A percentile compares a stretch with the other conserved stretches of the same genome.
These are phyloP conservation scores for Diplazon laetatorius DNA, from an alignment of 2,888 invertebrate species.

Conservation along the genomic window DNA sequence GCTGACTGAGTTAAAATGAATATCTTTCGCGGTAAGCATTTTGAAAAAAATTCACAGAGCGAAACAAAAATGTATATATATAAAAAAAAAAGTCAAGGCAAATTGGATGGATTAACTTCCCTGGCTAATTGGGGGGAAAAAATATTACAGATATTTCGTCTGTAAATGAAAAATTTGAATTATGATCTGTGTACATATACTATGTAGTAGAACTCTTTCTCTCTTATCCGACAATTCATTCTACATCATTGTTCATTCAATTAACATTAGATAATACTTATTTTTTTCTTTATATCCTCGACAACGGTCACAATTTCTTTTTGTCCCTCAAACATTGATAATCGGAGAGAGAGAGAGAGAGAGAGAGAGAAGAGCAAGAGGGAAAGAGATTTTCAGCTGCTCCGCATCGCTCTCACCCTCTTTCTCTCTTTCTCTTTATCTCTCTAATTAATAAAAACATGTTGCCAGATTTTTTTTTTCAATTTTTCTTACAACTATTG, in stretches of 20 bases:
- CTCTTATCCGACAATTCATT: conserved; percentile 45
- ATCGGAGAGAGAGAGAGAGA: conserved; percentile 13
- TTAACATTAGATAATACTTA: conserved; percentile 64
- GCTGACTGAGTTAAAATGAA: conserved; percentile 30
- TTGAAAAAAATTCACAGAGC: conserved; percentile 29
- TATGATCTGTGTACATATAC: conserved; percentile 15
- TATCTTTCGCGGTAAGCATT: conserved; percentile 15
- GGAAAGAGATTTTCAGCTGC: conserved; percentile 1
- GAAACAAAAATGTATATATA: conserved; percentile 8
- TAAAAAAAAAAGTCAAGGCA: conserved; percentile 1
- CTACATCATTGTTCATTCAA: conserved; percentile 57
- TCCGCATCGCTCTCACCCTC: conserved; percentile 24
- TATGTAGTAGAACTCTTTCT: conserved; percentile 43
- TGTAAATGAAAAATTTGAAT: conserved; percentile 18
- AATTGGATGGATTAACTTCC: conserved; percentile 11
- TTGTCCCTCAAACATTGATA: conserved; percentile 27
- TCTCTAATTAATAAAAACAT: conserved; percentile 21
- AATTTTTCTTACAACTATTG: conserved; percentile 46
- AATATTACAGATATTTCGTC: conserved; percentile 9
- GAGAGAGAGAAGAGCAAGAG: no score
- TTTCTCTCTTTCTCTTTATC: no score
- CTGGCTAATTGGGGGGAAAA: conserved; percentile 13
- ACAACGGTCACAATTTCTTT: conserved; percentile 31
- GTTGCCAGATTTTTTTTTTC: conserved; percentile 2
- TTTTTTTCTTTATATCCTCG: conserved; percentile 37